Conservation (phyloP, 2,888 invertebrate species). For the Hedya salicella region DNA sequence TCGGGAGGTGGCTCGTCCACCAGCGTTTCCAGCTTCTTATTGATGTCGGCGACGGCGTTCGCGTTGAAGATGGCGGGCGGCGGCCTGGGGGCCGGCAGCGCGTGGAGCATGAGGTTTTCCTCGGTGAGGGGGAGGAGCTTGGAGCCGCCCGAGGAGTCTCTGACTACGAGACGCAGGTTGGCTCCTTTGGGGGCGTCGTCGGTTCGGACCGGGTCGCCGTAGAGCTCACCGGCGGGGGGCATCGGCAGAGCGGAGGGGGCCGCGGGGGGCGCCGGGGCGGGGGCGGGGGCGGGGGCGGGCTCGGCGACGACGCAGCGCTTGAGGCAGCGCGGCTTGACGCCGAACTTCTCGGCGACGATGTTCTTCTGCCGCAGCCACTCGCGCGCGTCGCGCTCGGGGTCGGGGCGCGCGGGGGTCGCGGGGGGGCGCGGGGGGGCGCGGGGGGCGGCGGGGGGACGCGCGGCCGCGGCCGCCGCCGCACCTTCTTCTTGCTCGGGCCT, state of each 20-base stretch:
- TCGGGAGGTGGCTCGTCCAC: not conserved
- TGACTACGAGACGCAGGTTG: not conserved
- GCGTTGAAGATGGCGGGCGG: constrained; percentile 14
- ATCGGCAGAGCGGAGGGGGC: not conserved
- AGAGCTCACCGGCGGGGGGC: not conserved
- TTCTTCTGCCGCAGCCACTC: constrained; percentile 51
- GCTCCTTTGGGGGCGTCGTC: not conserved
- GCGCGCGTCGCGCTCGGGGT: constrained; percentile 19
- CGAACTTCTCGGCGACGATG: constrained; percentile 46
- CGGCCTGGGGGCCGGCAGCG: not conserved
- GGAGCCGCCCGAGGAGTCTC: not conserved
- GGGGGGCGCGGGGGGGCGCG: constrained; percentile 35
- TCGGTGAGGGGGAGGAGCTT: not conserved
- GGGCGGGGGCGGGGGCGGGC: not conserved
- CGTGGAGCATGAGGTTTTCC: not conserved
- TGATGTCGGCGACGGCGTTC: constrained; percentile 25
- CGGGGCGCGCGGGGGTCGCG: constrained; percentile 14
- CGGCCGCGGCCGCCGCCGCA: not conserved
- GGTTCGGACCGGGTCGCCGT: not conserved
- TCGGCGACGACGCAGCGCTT: not conserved
- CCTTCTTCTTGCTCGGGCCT: too few species aligned
- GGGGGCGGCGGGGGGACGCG: not conserved
- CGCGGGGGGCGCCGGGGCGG: too few species aligned
- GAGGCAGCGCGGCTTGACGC: constrained; percentile 42
- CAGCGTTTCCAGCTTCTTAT: not conserved